phyloP scores from a whole-genome alignment of 2,888 invertebrate species.

The Ornithoptera priamus region DNA sequence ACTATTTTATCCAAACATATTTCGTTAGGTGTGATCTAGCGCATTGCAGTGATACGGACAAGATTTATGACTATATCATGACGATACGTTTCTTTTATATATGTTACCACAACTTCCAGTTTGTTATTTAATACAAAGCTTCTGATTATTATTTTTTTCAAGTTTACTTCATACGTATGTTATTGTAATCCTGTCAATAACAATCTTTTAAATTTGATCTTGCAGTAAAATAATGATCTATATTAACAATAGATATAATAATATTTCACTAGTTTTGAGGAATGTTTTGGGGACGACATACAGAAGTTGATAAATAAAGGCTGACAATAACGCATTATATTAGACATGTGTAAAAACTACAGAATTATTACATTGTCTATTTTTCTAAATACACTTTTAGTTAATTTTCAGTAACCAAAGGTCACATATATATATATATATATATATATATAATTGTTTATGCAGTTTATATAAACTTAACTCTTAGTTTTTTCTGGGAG shows the following conservation, averaged over 20 bases:
- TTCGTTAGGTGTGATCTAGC: not conserved
- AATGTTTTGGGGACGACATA: no score
- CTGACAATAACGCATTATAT: no score
- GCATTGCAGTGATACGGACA: conserved; percentile 10
- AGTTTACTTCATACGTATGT: not conserved
- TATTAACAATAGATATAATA: not conserved
- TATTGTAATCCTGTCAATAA: not conserved
- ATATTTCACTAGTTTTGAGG: not conserved
- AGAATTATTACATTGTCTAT: no score
- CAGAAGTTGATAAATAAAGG: no score
- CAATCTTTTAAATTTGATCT: not conserved
- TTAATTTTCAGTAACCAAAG: no score
- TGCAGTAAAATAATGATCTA: not conserved
- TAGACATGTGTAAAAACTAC: no score
- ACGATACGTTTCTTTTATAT: conserved; percentile 10
- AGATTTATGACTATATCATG: conserved; percentile 14
- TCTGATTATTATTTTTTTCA: not conserved
- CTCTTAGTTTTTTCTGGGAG: no score
- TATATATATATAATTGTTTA: no score
- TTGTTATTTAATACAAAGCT: conserved; percentile 17
- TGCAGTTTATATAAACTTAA: no score
- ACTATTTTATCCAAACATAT: not conserved
- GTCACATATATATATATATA: no score
- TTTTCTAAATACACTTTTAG: no score
- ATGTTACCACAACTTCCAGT: conserved; percentile 11